Percentiles rank a stretch among this genome's conserved stretches.
Conservation (phyloP, 2,797 vertebrate genomes). For the Oreochromis mossambicus region DNA sequence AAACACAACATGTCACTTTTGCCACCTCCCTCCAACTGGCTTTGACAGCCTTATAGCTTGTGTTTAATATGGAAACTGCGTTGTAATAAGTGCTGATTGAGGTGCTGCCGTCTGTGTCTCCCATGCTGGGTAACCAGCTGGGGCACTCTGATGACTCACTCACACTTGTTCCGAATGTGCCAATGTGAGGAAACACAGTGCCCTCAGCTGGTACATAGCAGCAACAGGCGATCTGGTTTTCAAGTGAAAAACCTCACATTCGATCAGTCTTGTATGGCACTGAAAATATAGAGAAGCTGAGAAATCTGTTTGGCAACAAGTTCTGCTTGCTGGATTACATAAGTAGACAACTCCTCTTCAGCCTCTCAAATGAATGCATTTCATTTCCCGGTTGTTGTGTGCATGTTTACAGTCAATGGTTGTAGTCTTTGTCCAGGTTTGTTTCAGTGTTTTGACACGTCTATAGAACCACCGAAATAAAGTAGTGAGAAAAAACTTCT, state of each 20-base stretch:
- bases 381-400: background rate
- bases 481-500: background rate
- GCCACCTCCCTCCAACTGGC: conserved; percentile 23
- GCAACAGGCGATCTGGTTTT: background rate
- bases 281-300: background rate
- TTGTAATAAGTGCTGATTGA: conserved; percentile 17
- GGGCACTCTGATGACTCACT: conserved; percentile 43
- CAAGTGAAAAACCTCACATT: background rate
- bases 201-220: conserved; percentile 44
- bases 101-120: conserved; percentile 40
- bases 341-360: background rate
- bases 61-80: conserved; percentile 21
- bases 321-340: background rate
- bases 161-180: background rate
- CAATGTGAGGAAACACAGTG: conserved; percentile 26
- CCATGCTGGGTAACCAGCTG: conserved; percentile 59
- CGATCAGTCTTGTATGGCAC: background rate
- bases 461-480: background rate
- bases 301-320: background rate
- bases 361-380: background rate
- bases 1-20: conserved; percentile 28
- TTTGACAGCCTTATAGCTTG: background rate
- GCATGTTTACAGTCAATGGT: background rate
- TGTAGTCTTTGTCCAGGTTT: background rate
- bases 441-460: background rate